Conservation (phyloP, 2,113 vertebrate species). For the Lampris incognitus region DNA sequence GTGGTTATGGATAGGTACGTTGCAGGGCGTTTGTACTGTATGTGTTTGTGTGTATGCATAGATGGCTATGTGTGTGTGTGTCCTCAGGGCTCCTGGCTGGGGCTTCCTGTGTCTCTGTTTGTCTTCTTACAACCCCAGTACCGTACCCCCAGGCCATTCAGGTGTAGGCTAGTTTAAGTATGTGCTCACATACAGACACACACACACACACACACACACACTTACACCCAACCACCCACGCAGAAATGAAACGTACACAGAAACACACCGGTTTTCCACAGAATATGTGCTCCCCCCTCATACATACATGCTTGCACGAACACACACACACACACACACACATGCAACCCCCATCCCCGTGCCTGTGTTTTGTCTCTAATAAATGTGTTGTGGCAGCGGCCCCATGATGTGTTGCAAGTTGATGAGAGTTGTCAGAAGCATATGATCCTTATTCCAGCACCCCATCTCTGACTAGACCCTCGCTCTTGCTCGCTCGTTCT, state of each 20-base stretch:
- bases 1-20: slow-evolving; percentile 57
- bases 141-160: slow-evolving; percentile 75
- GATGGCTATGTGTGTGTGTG: slow-evolving; percentile 41
- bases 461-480: slow-evolving; percentile 7
- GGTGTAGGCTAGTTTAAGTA: slow-evolving; percentile 78
- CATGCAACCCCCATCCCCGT: slow-evolving; percentile 41
- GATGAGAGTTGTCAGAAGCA: slow-evolving; percentile 80
- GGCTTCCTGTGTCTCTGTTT: slow-evolving; percentile 78
- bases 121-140: slow-evolving; percentile 73
- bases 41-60: slow-evolving; percentile 33
- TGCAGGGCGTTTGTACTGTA: slow-evolving; percentile 11
- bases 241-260: slow-evolving; percentile 48
- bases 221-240: slow-evolving; percentile 21
- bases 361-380: slow-evolving; percentile 68
- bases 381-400: slow-evolving; percentile 63
- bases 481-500: neutral
- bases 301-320: slow-evolving; percentile 18
- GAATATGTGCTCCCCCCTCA: neutral
- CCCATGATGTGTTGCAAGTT: slow-evolving; percentile 62
- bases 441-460: slow-evolving; percentile 73
- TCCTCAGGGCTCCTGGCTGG: slow-evolving; percentile 66
- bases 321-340: slow-evolving; percentile 29
- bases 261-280: slow-evolving; percentile 59
- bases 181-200: slow-evolving; percentile 41
- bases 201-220: slow-evolving; percentile 25